Evolutionary conservation across 2,797 vertebrate genomes (phyloP).

Genomic region (Sternarchorhynchus goeldii): DNA sequence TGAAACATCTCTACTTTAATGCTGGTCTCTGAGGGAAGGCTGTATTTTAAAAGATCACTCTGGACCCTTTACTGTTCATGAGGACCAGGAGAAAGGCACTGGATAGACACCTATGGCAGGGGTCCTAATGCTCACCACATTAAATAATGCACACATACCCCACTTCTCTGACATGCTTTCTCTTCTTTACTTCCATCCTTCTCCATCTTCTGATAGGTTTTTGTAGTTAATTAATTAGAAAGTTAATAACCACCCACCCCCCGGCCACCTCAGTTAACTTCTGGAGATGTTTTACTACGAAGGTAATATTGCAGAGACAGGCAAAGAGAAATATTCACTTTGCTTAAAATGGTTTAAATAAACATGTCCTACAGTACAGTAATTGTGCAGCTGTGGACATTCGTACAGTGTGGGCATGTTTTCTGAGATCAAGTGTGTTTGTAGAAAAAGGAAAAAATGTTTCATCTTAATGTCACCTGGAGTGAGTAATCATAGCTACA

Average conservation of each 20-base stretch:
- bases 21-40: slow-evolving; percentile 29
- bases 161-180: neutral
- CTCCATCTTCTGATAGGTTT: slow-evolving; percentile 28
- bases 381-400: too few species aligned
- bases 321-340: slow-evolving; percentile 7
- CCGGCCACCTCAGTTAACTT: slow-evolving; percentile 6
- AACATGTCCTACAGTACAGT: neutral
- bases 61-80: slow-evolving; percentile 49
- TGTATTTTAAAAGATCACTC: slow-evolving; percentile 37
- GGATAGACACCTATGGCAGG: slow-evolving; percentile 13
- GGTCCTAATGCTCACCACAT: slow-evolving; percentile 43
- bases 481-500: neutral
- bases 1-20: slow-evolving; percentile 36
- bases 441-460: slow-evolving; percentile 4
- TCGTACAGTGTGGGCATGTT: neutral
- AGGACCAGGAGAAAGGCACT: slow-evolving; percentile 16
- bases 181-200: neutral
- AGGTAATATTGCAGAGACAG: neutral
- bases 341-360: neutral
- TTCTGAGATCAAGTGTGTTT: neutral
- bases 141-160: slow-evolving; percentile 18
- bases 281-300: slow-evolving; percentile 30
- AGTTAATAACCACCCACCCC: too few species aligned
- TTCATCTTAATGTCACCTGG: neutral
- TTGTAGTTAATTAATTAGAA: slow-evolving; percentile 50